phyloP scores from a whole-genome alignment of 1,140 invertebrate genomes.

The Drosophila sturtevanti region DNA sequence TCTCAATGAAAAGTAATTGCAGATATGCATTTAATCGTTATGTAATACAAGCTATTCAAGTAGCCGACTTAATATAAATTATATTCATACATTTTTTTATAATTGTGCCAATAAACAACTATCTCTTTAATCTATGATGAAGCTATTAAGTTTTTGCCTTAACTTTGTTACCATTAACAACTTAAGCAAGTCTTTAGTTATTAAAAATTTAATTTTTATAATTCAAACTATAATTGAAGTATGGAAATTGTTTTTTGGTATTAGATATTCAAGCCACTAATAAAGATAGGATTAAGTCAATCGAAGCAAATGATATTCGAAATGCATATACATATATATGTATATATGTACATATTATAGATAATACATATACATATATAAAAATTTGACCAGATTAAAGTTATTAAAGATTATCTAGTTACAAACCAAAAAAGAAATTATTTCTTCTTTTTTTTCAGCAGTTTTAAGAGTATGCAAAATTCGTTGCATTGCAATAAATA shows the following conservation, averaged over 20 bases:
- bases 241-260: too few relatives aligned
- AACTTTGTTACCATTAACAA: background rate
- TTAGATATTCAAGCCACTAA: too few relatives aligned
- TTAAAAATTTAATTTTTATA: background rate
- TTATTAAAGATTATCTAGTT: too few relatives aligned
- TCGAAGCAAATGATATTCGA: too few relatives aligned
- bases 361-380: too few relatives aligned
- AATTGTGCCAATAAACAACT: background rate
- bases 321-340: too few relatives aligned
- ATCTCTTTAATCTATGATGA: background rate
- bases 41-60: background rate
- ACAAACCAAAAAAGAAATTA: too few relatives aligned
- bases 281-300: too few relatives aligned
- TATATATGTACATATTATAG: too few relatives aligned
- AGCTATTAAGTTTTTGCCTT: background rate
- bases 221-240: too few relatives aligned
- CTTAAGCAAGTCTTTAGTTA: background rate
- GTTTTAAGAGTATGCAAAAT: background rate
- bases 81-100: background rate
- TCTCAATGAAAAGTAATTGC: background rate
- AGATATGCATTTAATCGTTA: constrained; percentile 2
- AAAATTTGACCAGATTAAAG: too few relatives aligned
- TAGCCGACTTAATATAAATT: background rate
- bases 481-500: background rate
- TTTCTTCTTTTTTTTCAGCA: background rate